phyloP scores from a whole-genome alignment of 1,140 invertebrate genomes.

The Andricus grossulariae region DNA sequence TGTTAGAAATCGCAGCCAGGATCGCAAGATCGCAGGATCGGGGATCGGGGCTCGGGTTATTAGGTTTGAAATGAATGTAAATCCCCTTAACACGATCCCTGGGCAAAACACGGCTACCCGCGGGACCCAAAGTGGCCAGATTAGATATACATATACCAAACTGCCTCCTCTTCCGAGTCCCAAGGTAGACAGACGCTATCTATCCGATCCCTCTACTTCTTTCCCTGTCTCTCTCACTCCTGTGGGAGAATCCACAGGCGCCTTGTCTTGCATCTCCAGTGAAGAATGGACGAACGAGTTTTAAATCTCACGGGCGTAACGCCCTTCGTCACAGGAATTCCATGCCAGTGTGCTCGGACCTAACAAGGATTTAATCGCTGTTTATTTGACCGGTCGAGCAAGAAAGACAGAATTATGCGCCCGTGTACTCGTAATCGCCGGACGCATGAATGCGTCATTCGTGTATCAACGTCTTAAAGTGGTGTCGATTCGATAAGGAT shows the following conservation, averaged over 20 bases:
- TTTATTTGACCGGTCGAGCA: conserved; percentile 24
- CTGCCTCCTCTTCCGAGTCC: conserved; percentile 36
- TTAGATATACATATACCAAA: conserved; percentile 65
- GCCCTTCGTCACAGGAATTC: conserved; percentile 50
- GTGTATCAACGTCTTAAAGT: conserved; percentile 29
- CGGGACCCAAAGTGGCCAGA: conserved; percentile 71
- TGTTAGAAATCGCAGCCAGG: conserved; percentile 73
- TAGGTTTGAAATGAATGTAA: conserved; percentile 77
- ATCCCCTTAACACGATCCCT: conserved; percentile 77
- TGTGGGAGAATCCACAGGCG: neutral
- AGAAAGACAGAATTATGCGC: conserved; percentile 36
- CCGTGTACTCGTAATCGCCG: conserved; percentile 1
- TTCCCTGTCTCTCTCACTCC: conserved; percentile 30
- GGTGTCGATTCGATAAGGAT: conserved; percentile 31
- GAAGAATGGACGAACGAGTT: conserved; percentile 42
- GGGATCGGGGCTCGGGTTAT: conserved; percentile 73
- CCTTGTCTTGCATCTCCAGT: neutral
- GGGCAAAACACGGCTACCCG: conserved; percentile 76
- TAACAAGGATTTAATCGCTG: conserved; percentile 51
- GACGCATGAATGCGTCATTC: conserved; percentile 23
- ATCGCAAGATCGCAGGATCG: conserved; percentile 27
- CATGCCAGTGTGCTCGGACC: conserved; percentile 44
- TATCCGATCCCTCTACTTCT: conserved; percentile 21
- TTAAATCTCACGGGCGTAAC: conserved; percentile 55
- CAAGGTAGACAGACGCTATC: conserved; percentile 17